A percentile compares a stretch with the other conserved stretches of the same genome.
phyloP scores from a whole-genome alignment of 2,113 vertebrate genomes.

The Salminus brasiliensis region DNA sequence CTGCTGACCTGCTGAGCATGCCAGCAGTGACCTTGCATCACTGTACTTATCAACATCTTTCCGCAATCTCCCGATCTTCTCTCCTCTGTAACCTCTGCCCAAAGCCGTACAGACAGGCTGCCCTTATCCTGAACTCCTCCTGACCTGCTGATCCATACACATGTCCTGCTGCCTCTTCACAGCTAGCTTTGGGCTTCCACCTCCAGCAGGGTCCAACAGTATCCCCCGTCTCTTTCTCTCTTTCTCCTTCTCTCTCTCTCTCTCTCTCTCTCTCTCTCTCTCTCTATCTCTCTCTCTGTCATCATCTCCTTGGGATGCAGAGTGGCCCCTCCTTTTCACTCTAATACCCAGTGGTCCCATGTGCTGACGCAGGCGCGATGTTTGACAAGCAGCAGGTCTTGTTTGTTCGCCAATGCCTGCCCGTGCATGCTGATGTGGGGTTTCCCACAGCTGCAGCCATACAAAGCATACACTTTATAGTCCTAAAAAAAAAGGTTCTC shows the following conservation, averaged over 20 bases:
- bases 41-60: background rate
- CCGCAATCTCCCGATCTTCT: conserved; percentile 11
- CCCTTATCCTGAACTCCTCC: conserved; percentile 8
- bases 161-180: conserved; percentile 28
- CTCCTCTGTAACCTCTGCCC: conserved; percentile 32
- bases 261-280: background rate
- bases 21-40: background rate
- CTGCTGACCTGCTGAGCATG: conserved; percentile 2
- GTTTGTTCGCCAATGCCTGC: conserved; percentile 52
- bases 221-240: background rate
- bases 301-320: conserved; percentile 45
- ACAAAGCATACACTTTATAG: background rate
- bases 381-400: conserved; percentile 56
- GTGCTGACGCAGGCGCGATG: conserved; percentile 46
- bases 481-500: background rate
- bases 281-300: conserved; percentile 30
- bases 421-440: conserved; percentile 52
- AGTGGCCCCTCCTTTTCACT: conserved; percentile 13
- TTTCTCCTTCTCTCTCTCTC: background rate
- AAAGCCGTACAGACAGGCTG: conserved; percentile 14
- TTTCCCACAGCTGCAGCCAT: conserved; percentile 14
- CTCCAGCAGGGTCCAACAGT: background rate
- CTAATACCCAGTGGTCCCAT: conserved; percentile 48
- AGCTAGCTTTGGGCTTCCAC: conserved; percentile 21
- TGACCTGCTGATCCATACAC: conserved; percentile 38